Evolutionary conservation across 2,113 vertebrate species (phyloP), one percentile per base, ranked within the genome.

Genomic region (Scopus umbretta): DNA sequence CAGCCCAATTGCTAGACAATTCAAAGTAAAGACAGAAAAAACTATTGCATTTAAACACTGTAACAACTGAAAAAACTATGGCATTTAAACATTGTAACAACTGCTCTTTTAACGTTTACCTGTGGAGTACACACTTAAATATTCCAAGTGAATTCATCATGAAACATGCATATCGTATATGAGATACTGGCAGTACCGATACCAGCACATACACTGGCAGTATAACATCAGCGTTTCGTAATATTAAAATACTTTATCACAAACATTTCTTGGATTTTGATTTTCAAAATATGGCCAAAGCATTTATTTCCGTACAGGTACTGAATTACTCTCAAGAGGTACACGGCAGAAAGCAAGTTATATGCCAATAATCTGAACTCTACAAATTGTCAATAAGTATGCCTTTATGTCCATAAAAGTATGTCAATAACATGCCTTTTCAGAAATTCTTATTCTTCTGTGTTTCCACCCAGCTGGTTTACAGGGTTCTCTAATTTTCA

Each of bases 151-250:
- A 86, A 70, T 68, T 88, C 4, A 11, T 36, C 34, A 73, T 4
- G 13, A 84, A 88, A 75, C 2, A 0, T 0, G 0, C 3, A 2
- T 49, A 68, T 66, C 42, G 70, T 38, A 84, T 80, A 34, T 36
- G 50, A 83, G 62, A 29, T 16, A 52, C 8, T 9, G 15, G 38
- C 40, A 78, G 30, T n/a, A 86, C 42, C 22, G 65, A 40, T 11
- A 56, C 27, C 36, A 91, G 53, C 21, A 80, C 11, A 15, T 40
- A 80, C 10, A 58, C 14, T 43, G 32, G 14, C 34, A 73, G 21
- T 43, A 86, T 76, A 30, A 52, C 5, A 71, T 55, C 23, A 68
- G 20, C 40, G 49, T 47, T 90, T 90, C 36, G 10, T 18, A 61
- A 42, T n/a, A 81, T 25, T 59, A 84, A 89, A 89, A 78, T 6